A percentile compares a stretch with the other conserved stretches of the same genome.
phyloP scores from a whole-genome alignment of 2,888 invertebrate species.

The Acanthosepion lycidas region DNA sequence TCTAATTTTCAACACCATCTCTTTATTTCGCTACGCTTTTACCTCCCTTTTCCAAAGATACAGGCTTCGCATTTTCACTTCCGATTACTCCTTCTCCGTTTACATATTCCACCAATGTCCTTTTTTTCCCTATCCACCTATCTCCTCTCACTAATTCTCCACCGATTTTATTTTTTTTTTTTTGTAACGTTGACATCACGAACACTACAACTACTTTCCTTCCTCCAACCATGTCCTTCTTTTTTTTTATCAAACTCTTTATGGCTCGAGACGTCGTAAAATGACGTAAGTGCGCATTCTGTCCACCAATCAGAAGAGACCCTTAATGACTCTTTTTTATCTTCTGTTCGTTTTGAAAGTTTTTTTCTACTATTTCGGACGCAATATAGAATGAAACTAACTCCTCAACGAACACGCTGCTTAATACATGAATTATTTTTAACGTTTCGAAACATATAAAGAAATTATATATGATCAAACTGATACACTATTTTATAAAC shows the following conservation, averaged over 20 bases:
- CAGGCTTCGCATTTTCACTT: neutral
- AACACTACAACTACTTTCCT: neutral
- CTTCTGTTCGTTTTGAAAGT: no score
- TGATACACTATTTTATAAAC: no score
- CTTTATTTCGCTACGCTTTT: neutral
- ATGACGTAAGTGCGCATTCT: slow-evolving; percentile 21
- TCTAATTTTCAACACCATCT: neutral
- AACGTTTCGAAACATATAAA: no score
- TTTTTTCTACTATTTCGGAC: no score
- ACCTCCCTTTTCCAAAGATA: neutral
- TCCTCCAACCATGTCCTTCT: neutral
- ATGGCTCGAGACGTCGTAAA: neutral
- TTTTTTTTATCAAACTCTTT: neutral
- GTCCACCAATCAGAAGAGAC: neutral
- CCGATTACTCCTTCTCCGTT: neutral
- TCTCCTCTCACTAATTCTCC: neutral
- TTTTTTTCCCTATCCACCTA: neutral
- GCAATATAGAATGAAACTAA: no score
- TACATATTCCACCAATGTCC: neutral
- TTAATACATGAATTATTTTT: no score
- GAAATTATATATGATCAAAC: no score
- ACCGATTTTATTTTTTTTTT: neutral
- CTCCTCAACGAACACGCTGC: no score
- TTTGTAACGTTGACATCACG: neutral
- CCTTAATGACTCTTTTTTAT: neutral